These are phyloP conservation scores for Lateolabrax maculatus DNA, from an alignment of 2,797 vertebrate species.

Conservation along the genomic window DNA sequence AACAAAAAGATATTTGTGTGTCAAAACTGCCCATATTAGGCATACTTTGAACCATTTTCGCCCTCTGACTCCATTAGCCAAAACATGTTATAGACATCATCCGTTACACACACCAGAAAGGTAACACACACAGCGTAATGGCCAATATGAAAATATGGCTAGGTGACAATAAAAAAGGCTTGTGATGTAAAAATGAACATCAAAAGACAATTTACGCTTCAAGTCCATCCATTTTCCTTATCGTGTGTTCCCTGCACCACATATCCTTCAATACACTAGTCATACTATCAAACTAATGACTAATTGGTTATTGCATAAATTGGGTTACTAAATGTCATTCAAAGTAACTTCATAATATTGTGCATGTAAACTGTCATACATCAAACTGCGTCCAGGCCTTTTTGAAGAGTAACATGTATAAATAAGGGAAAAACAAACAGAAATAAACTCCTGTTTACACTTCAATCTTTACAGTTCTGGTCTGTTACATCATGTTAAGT, in stretches of 20 bases:
- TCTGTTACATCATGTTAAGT: constrained; percentile 60
- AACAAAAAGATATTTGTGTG: not conserved
- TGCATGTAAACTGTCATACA: not conserved
- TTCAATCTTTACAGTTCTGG: constrained; percentile 42
- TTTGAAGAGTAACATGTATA: not conserved
- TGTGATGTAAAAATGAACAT: not conserved
- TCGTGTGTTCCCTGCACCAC: too few species aligned
- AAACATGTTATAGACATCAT: not conserved
- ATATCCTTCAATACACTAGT: not conserved
- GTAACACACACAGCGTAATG: not conserved
- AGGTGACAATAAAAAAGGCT: not conserved
- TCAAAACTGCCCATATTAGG: not conserved
- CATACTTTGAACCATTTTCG: too few species aligned
- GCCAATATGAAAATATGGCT: not conserved
- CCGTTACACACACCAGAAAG: not conserved
- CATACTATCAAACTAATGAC: not conserved
- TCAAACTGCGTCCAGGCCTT: not conserved
- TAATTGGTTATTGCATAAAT: not conserved
- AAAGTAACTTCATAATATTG: not conserved
- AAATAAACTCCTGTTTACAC: constrained; percentile 52
- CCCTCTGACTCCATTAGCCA: not conserved
- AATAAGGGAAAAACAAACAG: constrained; percentile 39
- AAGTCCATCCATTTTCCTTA: not conserved
- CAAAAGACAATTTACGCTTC: not conserved
- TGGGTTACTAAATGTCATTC: not conserved